phyloP scores from a whole-genome alignment of 2,888 invertebrate species.

The Hipparchia sbordonii region DNA sequence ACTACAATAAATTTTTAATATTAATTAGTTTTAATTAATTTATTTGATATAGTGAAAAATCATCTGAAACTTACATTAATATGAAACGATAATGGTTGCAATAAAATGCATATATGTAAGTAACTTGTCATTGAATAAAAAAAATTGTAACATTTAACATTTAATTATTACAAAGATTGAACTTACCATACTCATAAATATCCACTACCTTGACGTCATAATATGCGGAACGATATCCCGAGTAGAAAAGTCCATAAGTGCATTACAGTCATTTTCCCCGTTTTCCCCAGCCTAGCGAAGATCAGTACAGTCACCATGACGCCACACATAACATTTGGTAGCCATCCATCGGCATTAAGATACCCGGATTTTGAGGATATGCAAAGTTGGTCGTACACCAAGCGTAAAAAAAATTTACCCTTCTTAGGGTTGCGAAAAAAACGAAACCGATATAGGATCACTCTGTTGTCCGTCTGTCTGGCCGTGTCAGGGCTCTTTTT shows the following conservation, averaged over 20 bases:
- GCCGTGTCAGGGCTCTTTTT: too few species aligned
- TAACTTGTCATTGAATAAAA: too few species aligned
- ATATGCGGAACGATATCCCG: slow-evolving; percentile 11
- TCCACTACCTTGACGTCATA: not conserved
- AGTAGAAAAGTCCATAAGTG: slow-evolving; percentile 25
- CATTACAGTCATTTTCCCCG: slow-evolving; percentile 26
- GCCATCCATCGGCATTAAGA: slow-evolving; percentile 74
- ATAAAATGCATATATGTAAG: too few species aligned
- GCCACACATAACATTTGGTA: slow-evolving; percentile 69
- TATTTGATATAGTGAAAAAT: too few species aligned
- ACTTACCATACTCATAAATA: not conserved
- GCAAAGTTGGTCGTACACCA: slow-evolving; percentile 44
- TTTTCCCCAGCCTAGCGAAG: slow-evolving; percentile 18
- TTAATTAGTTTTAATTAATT: too few species aligned
- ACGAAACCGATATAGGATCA: too few species aligned
- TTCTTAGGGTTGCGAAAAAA: too few species aligned
- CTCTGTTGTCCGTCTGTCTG: too few species aligned
- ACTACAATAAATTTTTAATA: too few species aligned
- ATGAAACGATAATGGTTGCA: too few species aligned
- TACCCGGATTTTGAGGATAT: slow-evolving; percentile 45
- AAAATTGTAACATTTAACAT: too few species aligned
- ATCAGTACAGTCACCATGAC: slow-evolving; percentile 63
- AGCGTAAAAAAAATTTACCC: not conserved
- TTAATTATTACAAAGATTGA: not conserved
- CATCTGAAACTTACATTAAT: too few species aligned